Conservation (phyloP, 1,140 invertebrate genomes). For the Maconellicoccus hirsutus region DNA sequence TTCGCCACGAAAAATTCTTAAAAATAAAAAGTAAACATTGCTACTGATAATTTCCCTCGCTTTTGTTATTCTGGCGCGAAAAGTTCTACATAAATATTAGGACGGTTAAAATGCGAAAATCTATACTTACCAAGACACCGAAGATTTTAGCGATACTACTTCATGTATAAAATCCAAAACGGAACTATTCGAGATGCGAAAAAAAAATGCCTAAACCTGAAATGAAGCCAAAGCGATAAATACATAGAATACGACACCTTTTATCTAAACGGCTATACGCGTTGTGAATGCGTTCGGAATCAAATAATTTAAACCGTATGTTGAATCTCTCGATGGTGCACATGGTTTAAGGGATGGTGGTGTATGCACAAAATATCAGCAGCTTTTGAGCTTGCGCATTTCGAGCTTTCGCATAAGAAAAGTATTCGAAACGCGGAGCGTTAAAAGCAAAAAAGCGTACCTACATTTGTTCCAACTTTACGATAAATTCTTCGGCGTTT, state of each 20-base stretch:
- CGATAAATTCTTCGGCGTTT: neutral
- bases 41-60: no score
- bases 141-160: neutral
- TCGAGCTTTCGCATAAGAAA: neutral
- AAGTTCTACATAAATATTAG: no score
- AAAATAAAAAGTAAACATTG: no score
- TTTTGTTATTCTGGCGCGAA: no score
- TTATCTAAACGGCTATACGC: neutral
- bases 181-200: neutral
- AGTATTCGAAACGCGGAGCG: conserved; percentile 1
- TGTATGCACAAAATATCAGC: neutral
- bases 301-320: conserved; percentile 1
- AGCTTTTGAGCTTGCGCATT: conserved; percentile 3
- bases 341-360: neutral
- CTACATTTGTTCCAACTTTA: neutral
- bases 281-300: neutral
- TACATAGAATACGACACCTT: conserved; percentile 2
- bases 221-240: neutral
- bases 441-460: neutral
- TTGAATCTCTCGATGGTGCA: neutral
- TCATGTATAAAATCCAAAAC: neutral
- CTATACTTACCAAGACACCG: neutral
- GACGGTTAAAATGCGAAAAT: no score
- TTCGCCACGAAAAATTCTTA: no score
- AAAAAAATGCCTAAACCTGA: neutral